Conservation (phyloP, 1,140 invertebrate species). For the Atopsyche davidsoni region DNA sequence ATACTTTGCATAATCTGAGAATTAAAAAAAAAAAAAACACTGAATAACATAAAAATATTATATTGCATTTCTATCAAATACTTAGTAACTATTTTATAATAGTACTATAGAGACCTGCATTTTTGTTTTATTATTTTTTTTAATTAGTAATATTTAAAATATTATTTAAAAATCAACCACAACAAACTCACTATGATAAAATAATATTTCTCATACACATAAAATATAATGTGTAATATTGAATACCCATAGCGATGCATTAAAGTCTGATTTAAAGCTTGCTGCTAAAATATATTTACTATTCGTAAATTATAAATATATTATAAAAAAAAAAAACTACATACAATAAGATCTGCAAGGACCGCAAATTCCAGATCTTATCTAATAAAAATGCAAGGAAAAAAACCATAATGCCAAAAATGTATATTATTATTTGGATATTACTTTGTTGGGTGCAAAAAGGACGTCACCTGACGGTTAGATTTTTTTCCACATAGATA, state of each 20-base stretch:
- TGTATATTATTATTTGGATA: constrained; percentile 12
- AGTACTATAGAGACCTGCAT: no score
- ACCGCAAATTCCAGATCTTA: constrained; percentile 6
- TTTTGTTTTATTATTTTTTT: no score
- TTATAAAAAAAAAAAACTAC: background rate
- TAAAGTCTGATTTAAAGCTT: background rate
- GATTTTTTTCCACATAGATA: constrained; percentile 6
- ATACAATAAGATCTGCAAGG: background rate
- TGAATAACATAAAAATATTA: no score
- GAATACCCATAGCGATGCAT: background rate
- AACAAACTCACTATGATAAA: no score
- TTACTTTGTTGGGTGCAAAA: constrained; percentile 10
- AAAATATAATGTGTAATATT: background rate
- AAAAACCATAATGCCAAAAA: constrained; percentile 1
- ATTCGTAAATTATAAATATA: background rate
- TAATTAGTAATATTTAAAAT: no score
- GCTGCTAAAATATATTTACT: background rate
- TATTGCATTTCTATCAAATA: no score
- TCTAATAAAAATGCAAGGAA: constrained; percentile 8
- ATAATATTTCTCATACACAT: no score
- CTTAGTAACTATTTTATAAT: no score
- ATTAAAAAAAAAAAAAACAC: no score
- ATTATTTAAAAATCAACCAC: no score
- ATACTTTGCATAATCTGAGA: no score
- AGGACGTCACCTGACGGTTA: constrained; percentile 10